These are phyloP conservation scores for Plecturocebus donacophilus DNA, from an alignment of 2,113 vertebrate species.

Conservation along the genomic window DNA sequence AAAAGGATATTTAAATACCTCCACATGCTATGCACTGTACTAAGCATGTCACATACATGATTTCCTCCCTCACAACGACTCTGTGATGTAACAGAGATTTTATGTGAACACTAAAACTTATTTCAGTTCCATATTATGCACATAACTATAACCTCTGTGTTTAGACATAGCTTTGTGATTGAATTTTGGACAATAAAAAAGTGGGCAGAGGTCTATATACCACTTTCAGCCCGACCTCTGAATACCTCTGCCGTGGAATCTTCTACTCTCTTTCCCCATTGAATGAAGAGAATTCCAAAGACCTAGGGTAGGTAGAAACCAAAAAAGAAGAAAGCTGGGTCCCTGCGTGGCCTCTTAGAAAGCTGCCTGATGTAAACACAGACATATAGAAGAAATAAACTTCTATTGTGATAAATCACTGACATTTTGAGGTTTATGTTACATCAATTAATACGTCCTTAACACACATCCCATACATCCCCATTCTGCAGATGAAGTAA, in stretches of 20 bases:
- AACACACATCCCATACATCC: neutral
- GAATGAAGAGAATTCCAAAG: neutral
- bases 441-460: neutral
- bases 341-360: neutral
- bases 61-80: neutral
- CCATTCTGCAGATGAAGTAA: conserved; percentile 42
- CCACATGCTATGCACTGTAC: neutral
- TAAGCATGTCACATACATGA: conserved; percentile 3
- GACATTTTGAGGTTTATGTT: conserved; percentile 10
- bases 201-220: neutral
- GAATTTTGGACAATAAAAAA: neutral
- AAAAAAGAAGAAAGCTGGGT: neutral
- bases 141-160: neutral
- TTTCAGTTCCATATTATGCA: conserved; percentile 38
- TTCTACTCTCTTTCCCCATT: neutral
- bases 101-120: neutral
- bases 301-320: neutral
- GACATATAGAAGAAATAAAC: neutral
- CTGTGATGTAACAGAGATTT: neutral
- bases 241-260: neutral
- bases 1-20: conserved; percentile 35
- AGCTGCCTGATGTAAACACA: neutral
- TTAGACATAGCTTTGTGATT: neutral
- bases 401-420: conserved; percentile 8
- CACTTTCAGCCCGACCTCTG: neutral